Base-by-base conservation (phyloP, 2,888 invertebrate species). In the Ellobium chinense region DNA sequence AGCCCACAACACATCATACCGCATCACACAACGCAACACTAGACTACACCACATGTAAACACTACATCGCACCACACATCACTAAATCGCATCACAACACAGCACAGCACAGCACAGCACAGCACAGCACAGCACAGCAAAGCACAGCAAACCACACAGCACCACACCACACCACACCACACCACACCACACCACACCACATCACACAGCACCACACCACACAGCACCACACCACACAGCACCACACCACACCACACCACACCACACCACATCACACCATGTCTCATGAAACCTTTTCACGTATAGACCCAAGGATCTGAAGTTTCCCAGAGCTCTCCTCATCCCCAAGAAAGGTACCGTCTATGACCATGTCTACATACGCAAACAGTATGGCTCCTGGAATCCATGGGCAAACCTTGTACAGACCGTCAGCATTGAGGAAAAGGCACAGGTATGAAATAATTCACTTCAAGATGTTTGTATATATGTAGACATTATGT, bases 261-360 rank as follows among this genome's bases (percentile, higher is more conserved):
- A 54, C 73, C 34, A 73, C 31, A 72, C 65, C 31, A 46, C 39
- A 72, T 54, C n/a, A 78, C 37, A 63, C 63, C n/a, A 72, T 34
- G n/a, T n/a, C n/a, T n/a, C n/a, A n/a, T n/a, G n/a, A n/a, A 34
- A 5, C n/a, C 34, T 34, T 31, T 21, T 24, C 29, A n/a, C 72
- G 83, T 83, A 18, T 86, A 92, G 92, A 82, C 92, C 92, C 21
- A 91, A 90, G 77, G 89, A 91, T 31, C 83, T 92, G 73, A 92
- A 92, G 85, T 87, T 92, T 82, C 83, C 91, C 1, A 86, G 91
- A 27, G 87, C 87, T 27, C 81, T 91, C 75, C 83, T 92, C 84
- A 90, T 92, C 74, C 92, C 92, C 2, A 92, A 92, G 87, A 89
- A 90, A 70, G 92, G 91, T 24, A 83, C 88, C 1, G 87, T 92